Evolutionary conservation across 2,113 vertebrate species (phyloP), one percentile per base, ranked within the genome.

Genomic region (Chaetodon trifascialis): DNA sequence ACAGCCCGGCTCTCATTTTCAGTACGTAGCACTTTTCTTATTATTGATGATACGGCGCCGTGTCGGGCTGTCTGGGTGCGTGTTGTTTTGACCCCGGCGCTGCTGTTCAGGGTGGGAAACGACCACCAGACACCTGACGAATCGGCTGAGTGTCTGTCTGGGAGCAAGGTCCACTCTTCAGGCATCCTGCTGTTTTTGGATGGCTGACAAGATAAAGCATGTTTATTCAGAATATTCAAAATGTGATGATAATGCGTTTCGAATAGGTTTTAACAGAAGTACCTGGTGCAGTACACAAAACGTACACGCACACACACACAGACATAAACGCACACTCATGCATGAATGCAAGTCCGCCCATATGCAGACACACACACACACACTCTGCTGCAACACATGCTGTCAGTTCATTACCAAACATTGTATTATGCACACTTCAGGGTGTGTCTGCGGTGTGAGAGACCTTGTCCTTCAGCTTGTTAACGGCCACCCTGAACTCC

Each of bases 401-500:
- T 42, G 46, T 52, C 54, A 49, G 36, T 66, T 71, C 42, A 3
- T 30, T 36, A 77, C 74, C 51, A 49, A 70, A 71, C 55, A 63
- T 16, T 63, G 36, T 70, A 5, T 64, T 58, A n/a, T 42, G 66
- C 82, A 56, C 76, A 68, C 63, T 40, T 60, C 65, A 47, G 36
- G 73, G 69, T 12, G 25, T 72, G 54, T 63, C 70, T 80, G 65
- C 17, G 21, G 76, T 49, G 54, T 69, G 67, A 68, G 56, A 69
- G 83, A 75, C 67, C 46, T 72, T 79, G 86, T 83, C 71, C 59
- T 80, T 87, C 58, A 65, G 64, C 73, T 54, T 76, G 82, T 86
- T 82, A 84, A 84, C 16, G 59, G 66, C 86, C 80, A 87, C 78
- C 71, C 74, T 79, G 83, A 78, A 79, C 34, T 25, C 62, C 4